A percentile compares a stretch with the other conserved stretches of the same genome.
Conservation (phyloP, 2,113 vertebrate genomes). For the Oryzias celebensis region DNA sequence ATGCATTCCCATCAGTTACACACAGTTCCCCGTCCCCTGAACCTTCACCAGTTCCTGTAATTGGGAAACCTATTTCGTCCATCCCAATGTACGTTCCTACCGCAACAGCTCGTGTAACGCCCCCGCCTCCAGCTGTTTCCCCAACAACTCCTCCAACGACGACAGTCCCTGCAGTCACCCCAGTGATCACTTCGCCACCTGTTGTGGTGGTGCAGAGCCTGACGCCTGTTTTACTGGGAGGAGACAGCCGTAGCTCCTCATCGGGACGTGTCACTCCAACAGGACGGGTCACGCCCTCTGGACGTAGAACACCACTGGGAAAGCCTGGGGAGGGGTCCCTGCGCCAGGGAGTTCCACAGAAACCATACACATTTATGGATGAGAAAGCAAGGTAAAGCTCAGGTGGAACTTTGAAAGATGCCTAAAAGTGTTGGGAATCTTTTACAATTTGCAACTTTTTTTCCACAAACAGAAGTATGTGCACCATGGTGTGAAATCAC, state of each 20-base stretch:
- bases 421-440: no score
- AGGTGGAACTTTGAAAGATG: no score
- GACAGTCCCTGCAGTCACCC: slow-evolving; percentile 31
- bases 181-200: slow-evolving; percentile 50
- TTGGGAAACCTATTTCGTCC: slow-evolving; percentile 80
- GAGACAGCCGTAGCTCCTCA: slow-evolving; percentile 52
- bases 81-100: slow-evolving; percentile 75
- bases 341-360: slow-evolving; percentile 92
- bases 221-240: slow-evolving; percentile 70
- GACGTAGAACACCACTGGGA: slow-evolving; percentile 67
- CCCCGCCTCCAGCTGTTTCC: slow-evolving; percentile 31
- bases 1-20: slow-evolving; percentile 28
- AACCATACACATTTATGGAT: slow-evolving; percentile 97
- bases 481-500: no score
- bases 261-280: slow-evolving; percentile 64
- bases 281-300: slow-evolving; percentile 64
- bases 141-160: slow-evolving; percentile 13
- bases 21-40: slow-evolving; percentile 53
- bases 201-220: slow-evolving; percentile 77
- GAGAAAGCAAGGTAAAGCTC: slow-evolving; percentile 89
- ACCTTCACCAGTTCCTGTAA: slow-evolving; percentile 51
- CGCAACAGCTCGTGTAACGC: slow-evolving; percentile 17
- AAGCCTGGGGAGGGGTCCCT: slow-evolving; percentile 78
- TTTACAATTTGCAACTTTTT: no score
- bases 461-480: no score